Evolutionary conservation across 2,797 vertebrate genomes (phyloP), one percentile per base, ranked within the genome.

Genomic region (Hapalemur alaotrensis): DNA sequence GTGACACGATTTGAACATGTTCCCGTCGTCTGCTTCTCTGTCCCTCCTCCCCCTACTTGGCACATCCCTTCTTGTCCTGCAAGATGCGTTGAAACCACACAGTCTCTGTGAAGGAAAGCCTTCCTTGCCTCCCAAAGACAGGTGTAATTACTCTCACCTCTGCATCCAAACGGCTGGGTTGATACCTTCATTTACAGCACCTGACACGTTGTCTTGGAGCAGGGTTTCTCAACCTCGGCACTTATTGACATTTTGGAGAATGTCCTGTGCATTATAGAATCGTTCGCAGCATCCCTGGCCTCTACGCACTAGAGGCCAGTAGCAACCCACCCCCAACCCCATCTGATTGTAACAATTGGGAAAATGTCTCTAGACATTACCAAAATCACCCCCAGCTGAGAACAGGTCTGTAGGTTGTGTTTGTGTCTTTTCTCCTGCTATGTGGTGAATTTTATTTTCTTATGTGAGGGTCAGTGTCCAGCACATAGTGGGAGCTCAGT

Each of bases 251-350:
- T 54, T 35, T 28, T 15, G 23, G 15, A 61, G 25, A 4, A 20
- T n/a, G 15, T 43, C 46, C 13, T 32, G 1, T 7, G 7, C 14
- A 11, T 32, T 9, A 3, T 0, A 54, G 79, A 30, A 13, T 11
- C 17, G 12, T 52, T 32, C 6, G 20, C 30, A 25, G 17, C 43
- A 84, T 38, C 54, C 28, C 78, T 54, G 59, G 28, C 38, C 17
- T 67, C 80, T 17, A 0, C 18, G 7, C 18, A 9, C 14, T 4
- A 67, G 25, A 17, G 5, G 67, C 28, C 38, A 5, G 73, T 1
- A 61, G 70, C 84, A n/a, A 52, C 0, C 32, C 14, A 54, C 15
- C 35, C 10, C 32, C 65, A 57, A 2, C 4, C 7, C 15, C 20
- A 73, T 41, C 38, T 15, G 17, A 41, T 8, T 5, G 22, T 23